Evolutionary conservation across 2,888 invertebrate genomes (phyloP).

Genomic region (Oxyscelio sp.): DNA sequence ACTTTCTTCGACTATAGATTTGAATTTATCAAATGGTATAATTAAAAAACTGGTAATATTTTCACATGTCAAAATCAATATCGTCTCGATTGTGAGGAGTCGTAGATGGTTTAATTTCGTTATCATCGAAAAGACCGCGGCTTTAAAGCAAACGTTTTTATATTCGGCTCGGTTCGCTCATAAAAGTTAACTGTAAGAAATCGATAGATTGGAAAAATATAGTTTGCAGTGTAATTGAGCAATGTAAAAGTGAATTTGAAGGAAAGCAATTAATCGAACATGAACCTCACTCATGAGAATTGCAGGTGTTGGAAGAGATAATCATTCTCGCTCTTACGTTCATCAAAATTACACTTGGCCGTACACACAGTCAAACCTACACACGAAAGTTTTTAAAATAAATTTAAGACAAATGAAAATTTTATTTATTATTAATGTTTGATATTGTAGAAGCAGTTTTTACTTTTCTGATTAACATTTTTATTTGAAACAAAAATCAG

Average conservation of each 20-base stretch:
- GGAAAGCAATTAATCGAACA: conserved; percentile 72
- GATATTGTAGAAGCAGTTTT: too few species aligned
- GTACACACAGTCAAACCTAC: conserved; percentile 69
- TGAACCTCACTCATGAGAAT: conserved; percentile 82
- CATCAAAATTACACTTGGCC: conserved; percentile 80
- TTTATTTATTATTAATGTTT: neutral
- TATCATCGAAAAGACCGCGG: neutral
- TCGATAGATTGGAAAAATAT: conserved; percentile 56
- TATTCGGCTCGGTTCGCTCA: conserved; percentile 22
- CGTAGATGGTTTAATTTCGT: conserved; percentile 14
- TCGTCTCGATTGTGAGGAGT: neutral
- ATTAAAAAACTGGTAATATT: too few species aligned
- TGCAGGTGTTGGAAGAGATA: conserved; percentile 86
- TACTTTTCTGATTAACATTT: too few species aligned
- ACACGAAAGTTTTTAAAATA: conserved; percentile 61
- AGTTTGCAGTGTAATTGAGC: conserved; percentile 44
- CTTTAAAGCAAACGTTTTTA: conserved; percentile 33
- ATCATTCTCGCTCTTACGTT: conserved; percentile 81
- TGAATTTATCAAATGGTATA: too few species aligned
- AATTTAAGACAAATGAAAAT: neutral
- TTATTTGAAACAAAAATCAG: too few species aligned
- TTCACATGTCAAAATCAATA: neutral
- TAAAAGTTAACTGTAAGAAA: conserved; percentile 51
- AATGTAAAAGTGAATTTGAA: conserved; percentile 64
- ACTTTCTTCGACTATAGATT: too few species aligned